phyloP scores from a whole-genome alignment of 2,888 invertebrate genomes.

The Sipha maydis region DNA sequence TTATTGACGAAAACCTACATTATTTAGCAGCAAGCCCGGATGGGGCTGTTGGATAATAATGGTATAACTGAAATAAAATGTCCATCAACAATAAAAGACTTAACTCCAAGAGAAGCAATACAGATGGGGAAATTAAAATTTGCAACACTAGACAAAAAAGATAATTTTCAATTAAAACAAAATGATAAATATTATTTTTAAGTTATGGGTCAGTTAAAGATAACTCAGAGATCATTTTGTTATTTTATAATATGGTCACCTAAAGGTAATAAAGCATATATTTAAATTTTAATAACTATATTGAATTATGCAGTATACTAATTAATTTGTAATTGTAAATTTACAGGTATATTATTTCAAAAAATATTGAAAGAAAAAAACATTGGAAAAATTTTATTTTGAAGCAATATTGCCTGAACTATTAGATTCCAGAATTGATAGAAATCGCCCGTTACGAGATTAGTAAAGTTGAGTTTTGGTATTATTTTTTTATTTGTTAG shows the following conservation, averaged over 20 bases:
- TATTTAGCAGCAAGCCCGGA: background rate
- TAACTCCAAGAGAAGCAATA: slow-evolving; percentile 15
- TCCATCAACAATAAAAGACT: no score
- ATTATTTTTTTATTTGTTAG: no score
- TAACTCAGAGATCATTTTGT: slow-evolving; percentile 9
- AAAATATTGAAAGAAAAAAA: no score
- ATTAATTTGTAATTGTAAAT: no score
- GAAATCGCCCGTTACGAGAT: no score
- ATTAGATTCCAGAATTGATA: no score
- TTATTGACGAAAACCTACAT: background rate
- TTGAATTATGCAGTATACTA: no score
- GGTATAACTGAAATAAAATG: background rate
- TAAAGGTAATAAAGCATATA: background rate
- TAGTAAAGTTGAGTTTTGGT: no score
- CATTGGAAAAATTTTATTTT: no score
- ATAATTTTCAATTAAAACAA: background rate
- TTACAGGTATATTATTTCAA: no score
- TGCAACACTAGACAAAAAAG: background rate
- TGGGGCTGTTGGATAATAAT: background rate
- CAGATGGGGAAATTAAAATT: slow-evolving; percentile 11
- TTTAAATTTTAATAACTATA: no score
- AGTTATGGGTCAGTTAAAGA: background rate
- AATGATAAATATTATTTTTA: slow-evolving; percentile 3
- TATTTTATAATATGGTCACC: slow-evolving; percentile 26
- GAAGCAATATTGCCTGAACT: no score